These are phyloP conservation scores for Leptopilina drosophilae DNA, from an alignment of 2,888 invertebrate species.

Conservation along the genomic window DNA sequence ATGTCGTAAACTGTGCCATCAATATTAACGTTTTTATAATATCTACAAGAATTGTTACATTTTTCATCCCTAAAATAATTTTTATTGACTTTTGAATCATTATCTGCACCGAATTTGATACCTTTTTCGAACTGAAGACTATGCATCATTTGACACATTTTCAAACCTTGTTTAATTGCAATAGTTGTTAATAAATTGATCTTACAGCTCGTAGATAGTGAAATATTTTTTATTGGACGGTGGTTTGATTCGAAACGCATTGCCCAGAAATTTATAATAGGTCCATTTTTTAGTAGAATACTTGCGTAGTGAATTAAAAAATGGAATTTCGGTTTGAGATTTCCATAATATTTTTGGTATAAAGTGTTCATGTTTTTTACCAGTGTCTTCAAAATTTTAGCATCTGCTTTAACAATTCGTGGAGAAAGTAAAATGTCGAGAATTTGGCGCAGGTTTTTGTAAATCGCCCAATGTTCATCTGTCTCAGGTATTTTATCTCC, in stretches of 20 bases:
- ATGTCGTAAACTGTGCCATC: too few species aligned
- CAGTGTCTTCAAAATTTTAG: neutral
- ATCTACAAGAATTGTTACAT: too few species aligned
- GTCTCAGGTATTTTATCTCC: neutral
- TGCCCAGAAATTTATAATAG: neutral
- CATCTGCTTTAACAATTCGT: neutral
- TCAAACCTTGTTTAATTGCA: neutral
- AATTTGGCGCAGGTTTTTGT: slow-evolving; percentile 31
- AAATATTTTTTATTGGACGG: neutral
- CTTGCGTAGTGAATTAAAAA: neutral
- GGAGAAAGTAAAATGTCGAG: slow-evolving; percentile 24
- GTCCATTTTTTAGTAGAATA: slow-evolving; percentile 2
- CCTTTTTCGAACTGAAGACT: too few species aligned
- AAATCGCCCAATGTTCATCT: neutral
- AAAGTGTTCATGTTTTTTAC: too few species aligned
- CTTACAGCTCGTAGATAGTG: neutral
- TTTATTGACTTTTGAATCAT: too few species aligned
- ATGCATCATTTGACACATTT: too few species aligned
- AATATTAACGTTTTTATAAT: too few species aligned
- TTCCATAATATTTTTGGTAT: neutral
- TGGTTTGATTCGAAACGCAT: neutral
- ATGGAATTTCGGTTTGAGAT: neutral
- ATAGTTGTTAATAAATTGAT: neutral
- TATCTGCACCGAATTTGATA: too few species aligned
- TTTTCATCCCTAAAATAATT: too few species aligned